Percentiles rank a stretch among this genome's conserved stretches.
Evolutionary conservation across 2,113 vertebrate species (phyloP).

Genomic region (Eulacestoma nigropectus): DNA sequence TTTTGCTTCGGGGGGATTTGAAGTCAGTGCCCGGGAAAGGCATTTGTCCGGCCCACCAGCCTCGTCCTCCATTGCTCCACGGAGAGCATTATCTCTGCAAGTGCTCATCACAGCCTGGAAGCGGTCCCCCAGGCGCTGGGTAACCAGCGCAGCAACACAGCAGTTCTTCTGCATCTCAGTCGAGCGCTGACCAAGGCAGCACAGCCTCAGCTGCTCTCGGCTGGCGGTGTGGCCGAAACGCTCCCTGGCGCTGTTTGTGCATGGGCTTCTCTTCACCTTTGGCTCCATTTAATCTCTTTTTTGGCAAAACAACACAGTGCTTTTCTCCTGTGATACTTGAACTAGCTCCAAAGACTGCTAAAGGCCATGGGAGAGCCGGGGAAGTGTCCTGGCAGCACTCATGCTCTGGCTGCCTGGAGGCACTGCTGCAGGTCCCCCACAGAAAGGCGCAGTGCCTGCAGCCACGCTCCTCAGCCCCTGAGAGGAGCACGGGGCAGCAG

Average conservation of each 20-base stretch:
- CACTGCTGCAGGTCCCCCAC: not conserved
- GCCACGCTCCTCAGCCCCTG: not conserved
- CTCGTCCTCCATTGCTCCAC: rapidly evolving
- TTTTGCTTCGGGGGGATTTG: not conserved
- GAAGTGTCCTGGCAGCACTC: not conserved
- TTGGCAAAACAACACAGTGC: slow-evolving; percentile 9
- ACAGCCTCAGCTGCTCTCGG: not conserved
- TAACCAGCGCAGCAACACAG: rapidly evolving
- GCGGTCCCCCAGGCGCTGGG: rapidly evolving
- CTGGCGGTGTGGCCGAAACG: rapidly evolving
- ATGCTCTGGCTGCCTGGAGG: not conserved
- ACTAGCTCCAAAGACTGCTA: not conserved
- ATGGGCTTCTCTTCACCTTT: not conserved
- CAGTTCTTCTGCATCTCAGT: rapidly evolving
- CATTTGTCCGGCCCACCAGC: not conserved
- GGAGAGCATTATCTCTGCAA: rapidly evolving
- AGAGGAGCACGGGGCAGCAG: rapidly evolving
- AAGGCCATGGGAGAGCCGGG: not conserved
- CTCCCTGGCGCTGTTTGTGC: not conserved
- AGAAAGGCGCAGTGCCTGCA: not conserved
- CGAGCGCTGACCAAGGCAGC: rapidly evolving
- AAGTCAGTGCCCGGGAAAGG: not conserved
- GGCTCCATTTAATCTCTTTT: not conserved
- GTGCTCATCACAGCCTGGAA: not conserved
- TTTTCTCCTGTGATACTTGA: not conserved